Percentiles rank a stretch among this genome's conserved stretches.
phyloP scores from a whole-genome alignment of 1,140 invertebrate species.

The Liolophura sinensis region DNA sequence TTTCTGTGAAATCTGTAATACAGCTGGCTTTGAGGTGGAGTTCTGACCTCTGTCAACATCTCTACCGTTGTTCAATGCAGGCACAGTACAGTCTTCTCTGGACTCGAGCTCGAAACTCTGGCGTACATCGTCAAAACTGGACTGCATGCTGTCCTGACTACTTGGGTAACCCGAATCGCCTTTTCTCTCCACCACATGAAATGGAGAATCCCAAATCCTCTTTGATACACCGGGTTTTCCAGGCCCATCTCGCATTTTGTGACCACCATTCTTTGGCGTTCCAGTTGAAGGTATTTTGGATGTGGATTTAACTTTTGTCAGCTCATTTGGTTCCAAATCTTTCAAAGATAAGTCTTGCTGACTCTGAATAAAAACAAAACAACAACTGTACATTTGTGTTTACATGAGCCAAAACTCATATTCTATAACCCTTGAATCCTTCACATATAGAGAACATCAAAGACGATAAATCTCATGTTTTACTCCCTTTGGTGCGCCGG shows the following conservation, averaged over 20 bases:
- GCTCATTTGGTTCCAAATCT: background rate
- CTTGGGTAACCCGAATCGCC: conserved; percentile 5
- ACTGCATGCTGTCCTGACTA: background rate
- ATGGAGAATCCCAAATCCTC: conserved; percentile 14
- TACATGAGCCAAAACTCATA: background rate
- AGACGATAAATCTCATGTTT: too few species aligned
- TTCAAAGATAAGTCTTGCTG: conserved; percentile 6
- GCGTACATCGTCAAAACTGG: background rate
- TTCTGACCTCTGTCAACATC: too few species aligned
- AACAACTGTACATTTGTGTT: background rate
- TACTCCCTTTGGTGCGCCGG: too few species aligned
- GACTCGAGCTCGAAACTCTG: background rate
- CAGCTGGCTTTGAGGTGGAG: too few species aligned
- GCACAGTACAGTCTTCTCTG: background rate
- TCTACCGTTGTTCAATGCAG: too few species aligned
- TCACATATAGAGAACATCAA: too few species aligned
- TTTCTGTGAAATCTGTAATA: too few species aligned
- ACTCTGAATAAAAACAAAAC: conserved; percentile 9
- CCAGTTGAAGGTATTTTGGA: background rate
- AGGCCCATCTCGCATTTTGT: background rate
- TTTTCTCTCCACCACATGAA: conserved; percentile 5
- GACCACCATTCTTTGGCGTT: background rate
- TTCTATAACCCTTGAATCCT: too few species aligned
- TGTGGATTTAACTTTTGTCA: background rate
- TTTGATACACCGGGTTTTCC: background rate